Percentiles rank a stretch among this genome's conserved stretches.
These are phyloP conservation scores for Ovibos moschatus DNA, from an alignment of 2,113 vertebrate species.

Conservation along the genomic window DNA sequence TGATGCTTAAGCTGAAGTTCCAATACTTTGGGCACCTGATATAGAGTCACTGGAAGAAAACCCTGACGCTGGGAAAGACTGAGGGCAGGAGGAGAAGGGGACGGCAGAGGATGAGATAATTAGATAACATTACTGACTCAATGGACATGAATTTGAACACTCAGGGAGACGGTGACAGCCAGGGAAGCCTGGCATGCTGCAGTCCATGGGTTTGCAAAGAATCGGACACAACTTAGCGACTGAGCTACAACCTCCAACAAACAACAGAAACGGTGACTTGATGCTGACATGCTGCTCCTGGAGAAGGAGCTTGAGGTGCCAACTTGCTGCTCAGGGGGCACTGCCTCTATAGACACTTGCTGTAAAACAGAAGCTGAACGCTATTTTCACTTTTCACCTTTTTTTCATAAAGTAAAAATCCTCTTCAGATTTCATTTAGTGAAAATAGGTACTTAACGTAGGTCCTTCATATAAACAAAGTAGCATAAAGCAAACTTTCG, in stretches of 20 bases:
- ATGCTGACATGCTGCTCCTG: not conserved
- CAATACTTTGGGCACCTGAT: not conserved
- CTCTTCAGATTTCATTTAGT: not conserved
- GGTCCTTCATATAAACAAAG: not conserved
- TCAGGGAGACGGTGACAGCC: not conserved
- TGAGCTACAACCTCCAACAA: not conserved
- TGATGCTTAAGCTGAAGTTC: not conserved
- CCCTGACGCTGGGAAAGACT: not conserved
- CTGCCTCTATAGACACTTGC: not conserved
- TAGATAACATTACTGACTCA: not conserved
- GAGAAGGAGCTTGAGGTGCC: not conserved
- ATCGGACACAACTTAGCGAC: not conserved
- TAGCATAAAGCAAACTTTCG: not conserved
- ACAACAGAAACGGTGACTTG: not conserved
- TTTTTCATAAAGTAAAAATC: not conserved
- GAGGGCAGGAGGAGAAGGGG: not conserved
- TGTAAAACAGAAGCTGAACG: not conserved
- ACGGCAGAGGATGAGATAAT: not conserved
- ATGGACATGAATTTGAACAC: not conserved
- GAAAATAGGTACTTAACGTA: not conserved
- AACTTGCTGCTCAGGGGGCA: not conserved
- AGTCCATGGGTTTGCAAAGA: not conserved
- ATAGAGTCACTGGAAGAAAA: not conserved
- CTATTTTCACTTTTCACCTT: not conserved
- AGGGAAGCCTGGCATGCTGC: not conserved